phyloP scores from a whole-genome alignment of 2,113 vertebrate genomes.

The Mohoua ochrocephala region DNA sequence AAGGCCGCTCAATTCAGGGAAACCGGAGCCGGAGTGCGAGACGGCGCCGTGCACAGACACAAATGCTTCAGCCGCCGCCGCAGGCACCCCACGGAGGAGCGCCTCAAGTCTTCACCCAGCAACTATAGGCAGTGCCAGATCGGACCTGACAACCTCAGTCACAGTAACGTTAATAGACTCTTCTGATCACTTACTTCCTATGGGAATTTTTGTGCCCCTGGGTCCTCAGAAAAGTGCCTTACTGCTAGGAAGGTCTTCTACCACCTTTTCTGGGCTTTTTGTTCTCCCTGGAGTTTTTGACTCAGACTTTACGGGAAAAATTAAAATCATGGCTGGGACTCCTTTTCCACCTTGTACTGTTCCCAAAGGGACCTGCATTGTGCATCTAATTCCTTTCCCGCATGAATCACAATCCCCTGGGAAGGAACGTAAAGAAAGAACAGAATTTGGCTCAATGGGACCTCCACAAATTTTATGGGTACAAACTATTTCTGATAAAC shows the following conservation, averaged over 20 bases:
- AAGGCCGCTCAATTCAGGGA: not conserved
- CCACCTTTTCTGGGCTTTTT: too few relatives aligned
- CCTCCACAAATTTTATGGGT: not conserved
- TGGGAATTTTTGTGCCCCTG: too few relatives aligned
- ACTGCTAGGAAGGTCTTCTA: too few relatives aligned
- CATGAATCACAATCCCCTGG: too few relatives aligned
- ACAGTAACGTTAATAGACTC: not conserved
- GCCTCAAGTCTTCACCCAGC: not conserved
- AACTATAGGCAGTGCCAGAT: not conserved
- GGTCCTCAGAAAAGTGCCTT: too few relatives aligned
- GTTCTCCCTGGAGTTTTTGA: too few relatives aligned
- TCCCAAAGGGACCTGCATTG: too few relatives aligned
- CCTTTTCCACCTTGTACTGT: too few relatives aligned
- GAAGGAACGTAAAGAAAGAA: not conserved
- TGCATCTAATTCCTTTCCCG: too few relatives aligned
- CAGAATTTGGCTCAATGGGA: not conserved
- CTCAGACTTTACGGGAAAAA: too few relatives aligned
- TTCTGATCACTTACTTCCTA: too few relatives aligned
- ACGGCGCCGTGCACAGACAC: accelerated
- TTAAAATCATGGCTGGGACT: too few relatives aligned
- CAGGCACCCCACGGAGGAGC: not conserved
- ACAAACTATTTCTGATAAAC: accelerated
- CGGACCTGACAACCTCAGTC: not conserved
- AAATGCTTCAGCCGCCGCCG: not conserved
- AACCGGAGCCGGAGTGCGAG: accelerated